These are phyloP conservation scores for Chloroceryle inda DNA, from an alignment of 2,797 vertebrate species.

Conservation along the genomic window DNA sequence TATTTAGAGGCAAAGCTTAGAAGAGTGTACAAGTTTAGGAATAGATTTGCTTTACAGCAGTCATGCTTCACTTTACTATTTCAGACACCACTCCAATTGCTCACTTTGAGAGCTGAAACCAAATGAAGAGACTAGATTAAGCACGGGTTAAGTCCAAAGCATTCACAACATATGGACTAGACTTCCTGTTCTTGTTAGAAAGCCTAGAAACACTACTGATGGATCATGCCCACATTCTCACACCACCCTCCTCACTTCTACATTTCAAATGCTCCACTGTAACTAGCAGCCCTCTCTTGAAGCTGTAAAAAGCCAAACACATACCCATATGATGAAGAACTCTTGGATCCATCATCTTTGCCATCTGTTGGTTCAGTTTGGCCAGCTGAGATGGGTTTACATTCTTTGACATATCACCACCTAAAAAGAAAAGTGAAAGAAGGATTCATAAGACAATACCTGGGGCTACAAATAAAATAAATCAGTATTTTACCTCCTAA, in stretches of 20 bases:
- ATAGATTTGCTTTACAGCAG: background rate
- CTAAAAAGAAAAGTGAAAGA: slow-evolving; percentile 47
- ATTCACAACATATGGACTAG: background rate
- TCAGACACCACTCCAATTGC: background rate
- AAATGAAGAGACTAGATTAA: background rate
- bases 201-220: background rate
- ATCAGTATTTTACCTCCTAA: background rate
- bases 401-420: slow-evolving; percentile 99
- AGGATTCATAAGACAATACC: background rate
- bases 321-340: slow-evolving; percentile 99
- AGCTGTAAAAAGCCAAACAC: background rate
- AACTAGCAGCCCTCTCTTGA: background rate
- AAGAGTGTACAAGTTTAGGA: background rate
- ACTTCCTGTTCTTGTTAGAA: background rate
- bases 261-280: background rate
- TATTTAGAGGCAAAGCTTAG: background rate
- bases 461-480: background rate
- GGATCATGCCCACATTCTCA: background rate
- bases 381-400: slow-evolving; percentile 98
- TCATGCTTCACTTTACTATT: background rate
- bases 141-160: background rate
- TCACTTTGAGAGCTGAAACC: background rate
- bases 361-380: slow-evolving; percentile 99
- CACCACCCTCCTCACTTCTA: background rate
- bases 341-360: slow-evolving; percentile 99